Evolutionary conservation across 2,888 invertebrate species (phyloP).

Genomic region (Megaustenia siamemsis): DNA sequence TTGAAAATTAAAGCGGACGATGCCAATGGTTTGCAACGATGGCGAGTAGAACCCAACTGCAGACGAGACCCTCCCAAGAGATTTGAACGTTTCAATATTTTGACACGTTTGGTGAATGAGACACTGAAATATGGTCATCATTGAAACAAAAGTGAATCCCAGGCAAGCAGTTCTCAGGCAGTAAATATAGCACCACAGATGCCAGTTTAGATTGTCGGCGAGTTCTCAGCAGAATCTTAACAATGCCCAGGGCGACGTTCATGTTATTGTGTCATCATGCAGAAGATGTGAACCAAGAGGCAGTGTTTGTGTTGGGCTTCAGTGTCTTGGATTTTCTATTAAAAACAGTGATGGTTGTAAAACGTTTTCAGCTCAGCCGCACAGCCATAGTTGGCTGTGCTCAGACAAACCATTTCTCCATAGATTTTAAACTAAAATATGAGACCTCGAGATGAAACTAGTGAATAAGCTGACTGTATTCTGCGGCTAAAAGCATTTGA

Average conservation of each 20-base stretch:
- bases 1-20: constrained; percentile 43
- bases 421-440: no score
- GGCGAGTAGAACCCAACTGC: neutral
- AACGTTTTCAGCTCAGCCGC: no score
- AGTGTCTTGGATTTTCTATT: neutral
- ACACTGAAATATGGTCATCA: constrained; percentile 37
- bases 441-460: no score
- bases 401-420: no score
- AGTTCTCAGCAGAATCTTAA: neutral
- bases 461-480: no score
- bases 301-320: neutral
- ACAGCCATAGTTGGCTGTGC: no score
- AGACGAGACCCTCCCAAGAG: constrained; percentile 26
- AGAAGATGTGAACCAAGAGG: neutral
- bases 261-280: constrained; percentile 25
- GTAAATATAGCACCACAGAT: constrained; percentile 21
- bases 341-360: no score
- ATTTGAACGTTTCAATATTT: constrained; percentile 41
- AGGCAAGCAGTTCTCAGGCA: neutral
- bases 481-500: no score
- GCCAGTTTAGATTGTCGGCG: neutral
- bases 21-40: neutral
- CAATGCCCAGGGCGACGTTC: neutral
- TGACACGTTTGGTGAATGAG: constrained; percentile 45
- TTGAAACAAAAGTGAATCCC: neutral